Base-by-base conservation (phyloP, 2,797 vertebrate genomes). In the Premnoplex brunnescens region DNA sequence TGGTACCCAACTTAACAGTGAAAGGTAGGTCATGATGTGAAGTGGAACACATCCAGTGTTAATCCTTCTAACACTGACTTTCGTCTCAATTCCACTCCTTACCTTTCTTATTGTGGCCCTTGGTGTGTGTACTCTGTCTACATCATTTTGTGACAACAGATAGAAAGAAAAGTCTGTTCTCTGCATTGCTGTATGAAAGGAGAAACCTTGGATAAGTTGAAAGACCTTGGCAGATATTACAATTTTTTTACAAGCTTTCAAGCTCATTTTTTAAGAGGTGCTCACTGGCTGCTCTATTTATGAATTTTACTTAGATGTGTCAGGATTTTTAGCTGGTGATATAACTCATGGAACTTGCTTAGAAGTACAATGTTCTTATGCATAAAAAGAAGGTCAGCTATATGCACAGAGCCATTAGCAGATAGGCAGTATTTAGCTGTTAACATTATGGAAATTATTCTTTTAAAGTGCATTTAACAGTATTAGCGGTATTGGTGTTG, bases 391-490 rank as follows among this genome's bases (percentile, higher is more conserved):
- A 78, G 80, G 80, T 93, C 78, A 88, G 64, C 74, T 92, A 1
- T 75, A 64, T 68, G 34, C 71, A 55, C 14, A 85, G 28, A 76
- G 21, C 27, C 12, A 64, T 86, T 91, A 88, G 41, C 24, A 72
- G 66, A 88, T 91, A 68, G 12, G 32, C 58, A 81, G 18, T 75
- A 69, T 78, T 88, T 88, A 78, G 76, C 44, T 66, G 54, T 78
- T 90, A 86, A 81, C 85, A 26, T 93, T 89, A 85, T 94, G 93
- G 76, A 93, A 95, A 84, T 86, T 43, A 77, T 12, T 92, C 1
- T 17, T 95, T 95, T 94, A 58, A 96, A 94, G 66, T 73, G 51
- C 54, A 22, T 92, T 92, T 95, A 91, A 64, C 68, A 43, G 15
- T 83, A 68, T 72, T 91, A 82, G 14, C 67, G 41, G 12, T 85